Evolutionary conservation across 2,797 vertebrate species (phyloP).

Genomic region (Enteromius mattozi): DNA sequence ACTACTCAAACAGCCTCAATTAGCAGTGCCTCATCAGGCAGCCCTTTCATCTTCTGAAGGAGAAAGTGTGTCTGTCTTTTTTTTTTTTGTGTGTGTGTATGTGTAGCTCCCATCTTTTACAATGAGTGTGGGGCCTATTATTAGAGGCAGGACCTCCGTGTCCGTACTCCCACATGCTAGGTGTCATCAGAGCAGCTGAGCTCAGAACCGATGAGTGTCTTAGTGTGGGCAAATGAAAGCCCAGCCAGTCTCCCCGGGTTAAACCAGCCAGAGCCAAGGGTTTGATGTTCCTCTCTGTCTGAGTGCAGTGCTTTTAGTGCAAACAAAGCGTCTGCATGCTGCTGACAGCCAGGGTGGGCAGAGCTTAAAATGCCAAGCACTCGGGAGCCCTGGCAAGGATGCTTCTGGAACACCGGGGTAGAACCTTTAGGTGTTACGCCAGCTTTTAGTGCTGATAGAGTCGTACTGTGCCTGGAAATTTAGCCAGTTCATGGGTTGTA

Average conservation of each 20-base stretch:
- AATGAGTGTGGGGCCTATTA: constrained; percentile 55
- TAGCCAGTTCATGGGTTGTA: neutral
- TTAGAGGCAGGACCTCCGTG: constrained; percentile 47
- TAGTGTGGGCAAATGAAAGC: constrained; percentile 57
- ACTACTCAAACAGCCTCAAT: constrained; percentile 73
- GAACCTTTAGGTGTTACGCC: constrained; percentile 33
- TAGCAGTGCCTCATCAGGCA: constrained; percentile 72
- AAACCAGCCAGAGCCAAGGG: constrained; percentile 42
- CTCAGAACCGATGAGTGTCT: constrained; percentile 42
- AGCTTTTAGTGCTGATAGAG: constrained; percentile 32
- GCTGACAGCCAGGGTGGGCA: constrained; percentile 49
- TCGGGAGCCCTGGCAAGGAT: constrained; percentile 40
- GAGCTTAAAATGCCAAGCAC: constrained; percentile 44
- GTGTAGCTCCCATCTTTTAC: constrained; percentile 43
- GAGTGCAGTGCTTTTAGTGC: constrained; percentile 49
- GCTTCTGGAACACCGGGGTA: neutral
- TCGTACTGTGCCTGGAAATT: neutral
- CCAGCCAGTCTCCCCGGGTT: constrained; percentile 52
- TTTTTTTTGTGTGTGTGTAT: constrained; percentile 36
- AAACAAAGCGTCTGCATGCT: constrained; percentile 41
- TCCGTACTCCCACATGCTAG: constrained; percentile 48
- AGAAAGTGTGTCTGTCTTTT: constrained; percentile 47
- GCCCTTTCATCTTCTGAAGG: constrained; percentile 72
- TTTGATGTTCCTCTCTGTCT: constrained; percentile 55
- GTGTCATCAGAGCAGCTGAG: constrained; percentile 57